A percentile compares a stretch with the other conserved stretches of the same genome.
phyloP scores from a whole-genome alignment of 2,888 invertebrate genomes.

The Glaucopsyche alexis region DNA sequence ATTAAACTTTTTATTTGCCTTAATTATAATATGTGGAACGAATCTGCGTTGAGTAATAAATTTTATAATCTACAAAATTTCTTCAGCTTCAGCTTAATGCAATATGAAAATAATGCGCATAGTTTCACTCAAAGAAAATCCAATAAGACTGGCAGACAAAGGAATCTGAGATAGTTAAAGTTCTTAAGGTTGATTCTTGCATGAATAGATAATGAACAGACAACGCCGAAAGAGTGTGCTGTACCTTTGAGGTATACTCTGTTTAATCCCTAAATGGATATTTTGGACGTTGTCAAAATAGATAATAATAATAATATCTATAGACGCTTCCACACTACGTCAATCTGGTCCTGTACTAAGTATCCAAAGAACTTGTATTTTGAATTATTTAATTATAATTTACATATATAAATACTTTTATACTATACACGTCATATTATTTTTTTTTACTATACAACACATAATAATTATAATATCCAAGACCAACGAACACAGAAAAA shows the following conservation, averaged over 20 bases:
- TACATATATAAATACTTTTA: no score
- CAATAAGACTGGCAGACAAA: slow-evolving; percentile 30
- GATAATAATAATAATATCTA: no score
- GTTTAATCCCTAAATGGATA: neutral
- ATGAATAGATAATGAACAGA: slow-evolving; percentile 33
- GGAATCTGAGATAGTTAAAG: slow-evolving; percentile 23
- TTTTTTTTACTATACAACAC: no score
- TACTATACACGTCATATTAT: no score
- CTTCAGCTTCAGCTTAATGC: slow-evolving; percentile 11
- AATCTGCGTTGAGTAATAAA: neutral
- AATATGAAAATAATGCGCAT: neutral
- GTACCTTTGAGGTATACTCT: neutral
- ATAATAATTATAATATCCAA: no score
- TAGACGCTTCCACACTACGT: no score
- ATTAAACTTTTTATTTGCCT: no score
- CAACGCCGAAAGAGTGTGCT: neutral
- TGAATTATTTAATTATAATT: no score
- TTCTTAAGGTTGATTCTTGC: slow-evolving; percentile 29
- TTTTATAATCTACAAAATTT: slow-evolving; percentile 1
- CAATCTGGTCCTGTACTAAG: no score
- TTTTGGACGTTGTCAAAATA: neutral
- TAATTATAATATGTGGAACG: no score
- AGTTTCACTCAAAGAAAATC: slow-evolving; percentile 27
- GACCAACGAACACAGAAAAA: no score
- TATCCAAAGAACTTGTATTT: no score